Evolutionary conservation across 2,113 vertebrate species (phyloP), one percentile per base, ranked within the genome.

Genomic region (Eurystomus gularis): DNA sequence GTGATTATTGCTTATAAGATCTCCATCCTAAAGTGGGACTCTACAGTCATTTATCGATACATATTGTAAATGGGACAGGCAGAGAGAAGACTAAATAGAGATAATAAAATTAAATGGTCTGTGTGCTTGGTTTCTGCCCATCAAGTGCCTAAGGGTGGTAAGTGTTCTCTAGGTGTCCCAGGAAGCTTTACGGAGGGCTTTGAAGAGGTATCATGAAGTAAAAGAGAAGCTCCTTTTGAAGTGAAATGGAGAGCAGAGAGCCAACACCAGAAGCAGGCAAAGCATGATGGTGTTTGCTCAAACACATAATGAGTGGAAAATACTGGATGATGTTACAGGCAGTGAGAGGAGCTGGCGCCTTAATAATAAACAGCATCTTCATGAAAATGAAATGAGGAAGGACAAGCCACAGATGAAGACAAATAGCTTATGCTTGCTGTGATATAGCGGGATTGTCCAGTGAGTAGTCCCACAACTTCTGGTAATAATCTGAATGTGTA

Each of bases 331-430:
- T 33, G 13, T 62, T 91, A 29, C 24, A 37, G 58, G 40, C 44
- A 78, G 31, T 0, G 2, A 71, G 52, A 57, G 35, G n/a, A 90
- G 24, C 1, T 82, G 25, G 44, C n/a, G 66, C 28, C 1, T 0
- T n/a, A 40, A 60, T 5, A 33, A 40, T 24, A 68, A 52, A 12
- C 10, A 86, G 54, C 40, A 51, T 33, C 66, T 44, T 35, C 55
- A 72, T 44, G n/a, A 90, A 31, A 70, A 82, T 21, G 9, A 77
- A 73, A 69, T 21, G 6, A 8, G 9, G 42, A 80, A 28, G 51
- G 10, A 42, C 13, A 76, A 86, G 17, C 28, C 58, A 35, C 37
- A 26, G 44, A 65, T n/a, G 49, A 86, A 49, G 39, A 20, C 24
- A 57, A 25, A 54, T 11, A 80, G 1, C 7, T 75, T 88, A 35